phyloP scores from a whole-genome alignment of 2,797 vertebrate genomes.

The Sebastes diaconus region DNA sequence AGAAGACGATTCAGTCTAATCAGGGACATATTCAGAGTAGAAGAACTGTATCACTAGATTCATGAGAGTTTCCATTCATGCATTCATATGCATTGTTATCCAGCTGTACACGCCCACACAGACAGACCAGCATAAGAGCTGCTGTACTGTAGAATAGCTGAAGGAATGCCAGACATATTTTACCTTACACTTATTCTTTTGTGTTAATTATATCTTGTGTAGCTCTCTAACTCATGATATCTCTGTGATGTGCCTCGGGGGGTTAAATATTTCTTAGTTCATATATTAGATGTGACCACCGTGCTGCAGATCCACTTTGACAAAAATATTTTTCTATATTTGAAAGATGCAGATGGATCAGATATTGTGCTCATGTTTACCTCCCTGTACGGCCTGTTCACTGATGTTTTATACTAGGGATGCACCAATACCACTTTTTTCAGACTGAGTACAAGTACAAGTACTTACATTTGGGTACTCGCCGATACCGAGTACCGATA shows the following conservation, averaged over 20 bases:
- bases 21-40: background rate
- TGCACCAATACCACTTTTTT: too few relatives aligned
- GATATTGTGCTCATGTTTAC: background rate
- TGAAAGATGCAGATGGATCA: background rate
- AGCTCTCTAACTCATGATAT: background rate
- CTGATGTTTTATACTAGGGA: too few relatives aligned
- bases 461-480: too few relatives aligned
- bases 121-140: background rate
- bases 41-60: background rate
- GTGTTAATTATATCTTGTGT: background rate
- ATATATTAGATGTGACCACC: background rate
- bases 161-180: slow-evolving; percentile 25
- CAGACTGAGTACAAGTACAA: too few relatives aligned
- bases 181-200: background rate
- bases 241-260: background rate
- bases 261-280: background rate
- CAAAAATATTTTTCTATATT: background rate
- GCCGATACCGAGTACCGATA: too few relatives aligned
- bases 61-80: slow-evolving; percentile 29
- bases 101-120: slow-evolving; percentile 22
- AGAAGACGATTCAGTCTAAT: background rate
- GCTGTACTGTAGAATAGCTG: background rate
- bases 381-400: too few relatives aligned
- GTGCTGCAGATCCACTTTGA: background rate
- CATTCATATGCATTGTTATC: background rate